These are phyloP conservation scores for Portevinia maculata DNA, from an alignment of 2,888 invertebrate species.

Conservation along the genomic window DNA sequence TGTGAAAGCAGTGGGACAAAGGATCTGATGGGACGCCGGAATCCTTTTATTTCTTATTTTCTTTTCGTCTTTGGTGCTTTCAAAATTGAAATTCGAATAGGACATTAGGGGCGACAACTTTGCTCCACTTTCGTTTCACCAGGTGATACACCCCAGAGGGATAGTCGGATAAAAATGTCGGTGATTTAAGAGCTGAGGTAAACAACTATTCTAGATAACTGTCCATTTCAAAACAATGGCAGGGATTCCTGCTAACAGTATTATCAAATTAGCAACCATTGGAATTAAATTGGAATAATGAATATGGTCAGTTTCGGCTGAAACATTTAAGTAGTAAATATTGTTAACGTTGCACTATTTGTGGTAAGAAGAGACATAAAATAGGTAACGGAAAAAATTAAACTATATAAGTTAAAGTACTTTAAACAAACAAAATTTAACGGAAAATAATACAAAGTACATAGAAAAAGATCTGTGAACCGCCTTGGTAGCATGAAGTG, in stretches of 20 bases:
- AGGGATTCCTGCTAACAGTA: background rate
- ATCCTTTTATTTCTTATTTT: slow-evolving; percentile 59
- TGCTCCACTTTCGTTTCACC: slow-evolving; percentile 38
- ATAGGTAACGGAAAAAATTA: too few species aligned
- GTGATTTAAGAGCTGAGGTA: slow-evolving; percentile 44
- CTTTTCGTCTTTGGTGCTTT: slow-evolving; percentile 51
- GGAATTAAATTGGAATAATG: background rate
- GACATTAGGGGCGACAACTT: slow-evolving; percentile 69
- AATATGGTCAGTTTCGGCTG: too few species aligned
- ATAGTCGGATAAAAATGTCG: slow-evolving; percentile 59
- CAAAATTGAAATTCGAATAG: slow-evolving; percentile 70
- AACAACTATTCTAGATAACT: slow-evolving; percentile 50
- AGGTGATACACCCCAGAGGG: slow-evolving; percentile 46
- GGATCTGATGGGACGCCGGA: slow-evolving; percentile 66
- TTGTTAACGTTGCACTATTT: too few species aligned
- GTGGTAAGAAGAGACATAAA: too few species aligned
- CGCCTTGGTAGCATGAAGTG: too few species aligned
- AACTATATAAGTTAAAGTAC: too few species aligned
- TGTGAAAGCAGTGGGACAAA: slow-evolving; percentile 69
- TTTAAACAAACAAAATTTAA: too few species aligned
- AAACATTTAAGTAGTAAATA: too few species aligned
- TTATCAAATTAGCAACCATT: background rate
- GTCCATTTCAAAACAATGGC: slow-evolving; percentile 54
- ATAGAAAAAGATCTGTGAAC: too few species aligned
- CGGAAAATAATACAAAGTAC: too few species aligned